Evolutionary conservation across 2,888 invertebrate genomes (phyloP), one percentile per base, ranked within the genome.

Genomic region (Xylota segnis): DNA sequence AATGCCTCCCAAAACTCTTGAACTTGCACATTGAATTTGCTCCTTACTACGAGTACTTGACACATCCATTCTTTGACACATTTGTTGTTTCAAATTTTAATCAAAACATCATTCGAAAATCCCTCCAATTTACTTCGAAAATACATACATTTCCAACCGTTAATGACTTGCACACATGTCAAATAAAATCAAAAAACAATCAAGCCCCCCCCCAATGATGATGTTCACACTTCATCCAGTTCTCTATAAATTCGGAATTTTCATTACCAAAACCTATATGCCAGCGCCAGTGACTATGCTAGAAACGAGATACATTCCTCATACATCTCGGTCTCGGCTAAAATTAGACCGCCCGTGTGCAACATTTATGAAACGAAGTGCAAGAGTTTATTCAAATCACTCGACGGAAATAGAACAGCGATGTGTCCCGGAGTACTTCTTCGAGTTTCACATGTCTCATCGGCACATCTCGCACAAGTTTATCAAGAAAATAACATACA

Each of bases 381-480:
- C 58, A 61, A 68, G 66, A 59, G 76, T 76, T 76, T 76, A 76
- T 59, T 76, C 50, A 59, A 76, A 68, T 76, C 52, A 50, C 52
- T 76, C 52, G 52, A 58, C 68, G 54, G 68, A 76, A 76, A 76
- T 76, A 76, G 76, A 76, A 40, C 58, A 32, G 32, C 45, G 45
- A 47, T 52, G 34, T 75, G 27, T 27, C n/a, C 34, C 12, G 56
- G 45, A 18, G 58, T 37, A 54, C 45, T 65, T 56, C 43, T 45
- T 27, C 5, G 23, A 23, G 40, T 47, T 58, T 47, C 75, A 66
- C 47, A 58, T 32, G 50, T 32, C 76, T 63, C 45, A 65, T 52
- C 58, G 29, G 47, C 59, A 59, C 43, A 59, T 52, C 59, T 40
- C 37, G 50, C 66, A 59, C 50, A 68, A 76, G 76, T 76, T 76